Evolutionary conservation across 2,113 vertebrate genomes (phyloP).

Genomic region (Apodemus sylvaticus): DNA sequence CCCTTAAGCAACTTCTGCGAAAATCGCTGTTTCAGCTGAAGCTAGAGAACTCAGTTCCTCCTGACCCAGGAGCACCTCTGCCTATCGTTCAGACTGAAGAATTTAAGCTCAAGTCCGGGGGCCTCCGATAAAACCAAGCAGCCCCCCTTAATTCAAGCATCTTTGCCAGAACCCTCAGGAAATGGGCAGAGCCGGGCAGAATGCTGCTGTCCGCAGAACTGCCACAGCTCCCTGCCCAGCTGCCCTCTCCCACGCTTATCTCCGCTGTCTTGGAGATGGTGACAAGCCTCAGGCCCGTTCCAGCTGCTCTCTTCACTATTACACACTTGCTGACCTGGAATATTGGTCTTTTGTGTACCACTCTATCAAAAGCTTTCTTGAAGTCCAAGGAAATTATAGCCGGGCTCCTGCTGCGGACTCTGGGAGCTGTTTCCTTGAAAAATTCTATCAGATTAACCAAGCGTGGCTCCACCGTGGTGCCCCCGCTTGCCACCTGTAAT

Average conservation of each 20-base stretch:
- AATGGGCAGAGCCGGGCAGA: not conserved
- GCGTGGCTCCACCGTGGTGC: not conserved
- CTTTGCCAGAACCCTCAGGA: not conserved
- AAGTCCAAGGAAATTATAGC: constrained; percentile 59
- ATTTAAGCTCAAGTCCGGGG: not conserved
- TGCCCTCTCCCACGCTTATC: not conserved
- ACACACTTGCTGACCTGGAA: constrained; percentile 56
- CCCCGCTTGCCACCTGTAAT: not conserved
- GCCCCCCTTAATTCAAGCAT: not conserved
- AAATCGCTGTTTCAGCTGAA: constrained; percentile 51
- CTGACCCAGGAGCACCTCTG: not conserved
- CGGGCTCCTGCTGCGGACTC: constrained; percentile 5
- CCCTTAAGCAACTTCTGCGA: not conserved
- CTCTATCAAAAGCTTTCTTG: constrained; percentile 48
- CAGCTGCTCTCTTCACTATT: not conserved
- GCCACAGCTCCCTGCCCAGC: rapidly evolving
- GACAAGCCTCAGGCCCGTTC: not conserved
- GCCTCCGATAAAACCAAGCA: not conserved
- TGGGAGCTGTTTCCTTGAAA: constrained; percentile 32
- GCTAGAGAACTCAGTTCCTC: not conserved
- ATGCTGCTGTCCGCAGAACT: not conserved
- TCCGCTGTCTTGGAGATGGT: not conserved
- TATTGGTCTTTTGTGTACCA: constrained; percentile 44
- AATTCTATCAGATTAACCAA: constrained; percentile 5
- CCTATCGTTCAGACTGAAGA: not conserved